phyloP scores from a whole-genome alignment of 2,113 vertebrate genomes.

The Athene noctua region DNA sequence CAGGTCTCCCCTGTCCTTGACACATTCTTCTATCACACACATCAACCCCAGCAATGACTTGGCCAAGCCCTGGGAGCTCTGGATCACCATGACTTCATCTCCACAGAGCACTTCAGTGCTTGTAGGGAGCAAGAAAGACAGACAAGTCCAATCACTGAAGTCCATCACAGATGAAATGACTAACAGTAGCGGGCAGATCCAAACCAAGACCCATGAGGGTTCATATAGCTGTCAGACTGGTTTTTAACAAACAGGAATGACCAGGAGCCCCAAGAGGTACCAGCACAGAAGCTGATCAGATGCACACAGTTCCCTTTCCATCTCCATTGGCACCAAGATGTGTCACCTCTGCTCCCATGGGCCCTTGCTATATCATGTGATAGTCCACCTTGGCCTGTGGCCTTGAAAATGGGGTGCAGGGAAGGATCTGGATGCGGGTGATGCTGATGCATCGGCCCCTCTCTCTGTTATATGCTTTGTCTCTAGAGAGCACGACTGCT shows the following conservation, averaged over 20 bases:
- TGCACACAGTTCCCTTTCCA: not conserved
- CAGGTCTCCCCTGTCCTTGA: not conserved
- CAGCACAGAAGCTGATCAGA: not conserved
- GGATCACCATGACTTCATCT: not conserved
- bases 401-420: not conserved
- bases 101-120: not conserved
- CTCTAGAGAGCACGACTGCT: not conserved
- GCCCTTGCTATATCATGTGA: accelerated
- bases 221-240: not conserved
- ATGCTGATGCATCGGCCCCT: not conserved
- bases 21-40: not conserved
- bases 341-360: not conserved
- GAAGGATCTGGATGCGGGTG: not conserved
- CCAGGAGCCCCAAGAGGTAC: not conserved
- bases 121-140: not conserved
- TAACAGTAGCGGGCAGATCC: not conserved
- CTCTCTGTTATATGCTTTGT: not conserved
- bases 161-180: not conserved
- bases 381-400: not conserved
- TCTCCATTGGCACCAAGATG: not conserved
- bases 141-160: not conserved
- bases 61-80: not conserved
- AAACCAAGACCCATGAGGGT: not conserved
- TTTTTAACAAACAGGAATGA: not conserved
- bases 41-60: not conserved